phyloP scores from a whole-genome alignment of 1,140 invertebrate species.

The Idris sp. region DNA sequence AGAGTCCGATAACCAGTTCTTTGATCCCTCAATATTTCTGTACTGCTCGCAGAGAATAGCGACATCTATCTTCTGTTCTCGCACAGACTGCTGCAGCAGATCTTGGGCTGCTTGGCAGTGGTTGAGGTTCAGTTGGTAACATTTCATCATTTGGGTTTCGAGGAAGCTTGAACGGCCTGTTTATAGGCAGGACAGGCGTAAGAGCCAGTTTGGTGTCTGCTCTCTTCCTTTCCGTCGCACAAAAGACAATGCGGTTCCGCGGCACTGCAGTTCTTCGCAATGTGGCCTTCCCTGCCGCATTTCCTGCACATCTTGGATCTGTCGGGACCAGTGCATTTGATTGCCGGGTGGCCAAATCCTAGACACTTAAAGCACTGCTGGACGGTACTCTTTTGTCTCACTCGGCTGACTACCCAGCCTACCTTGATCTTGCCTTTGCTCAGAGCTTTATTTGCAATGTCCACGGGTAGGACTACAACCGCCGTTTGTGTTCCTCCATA shows the following conservation, averaged over 20 bases:
- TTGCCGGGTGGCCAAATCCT: not conserved
- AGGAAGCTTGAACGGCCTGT: not conserved
- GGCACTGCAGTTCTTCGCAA: not conserved
- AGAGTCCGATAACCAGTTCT: not conserved
- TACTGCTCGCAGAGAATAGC: too few species aligned
- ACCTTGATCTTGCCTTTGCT: not conserved
- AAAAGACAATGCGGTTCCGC: not conserved
- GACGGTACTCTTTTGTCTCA: not conserved
- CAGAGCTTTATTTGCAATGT: not conserved
- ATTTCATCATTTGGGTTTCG: not conserved
- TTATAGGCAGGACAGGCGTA: too few species aligned
- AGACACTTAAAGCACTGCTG: not conserved
- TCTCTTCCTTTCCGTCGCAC: not conserved
- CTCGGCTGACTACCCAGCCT: too few species aligned
- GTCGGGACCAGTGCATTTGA: not conserved
- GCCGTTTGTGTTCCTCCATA: too few species aligned
- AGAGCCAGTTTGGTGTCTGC: not conserved
- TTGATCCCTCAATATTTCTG: not conserved
- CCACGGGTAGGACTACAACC: not conserved
- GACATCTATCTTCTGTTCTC: too few species aligned
- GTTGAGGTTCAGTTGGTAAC: constrained; percentile 1
- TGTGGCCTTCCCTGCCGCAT: constrained; percentile 1
- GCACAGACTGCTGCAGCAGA: not conserved
- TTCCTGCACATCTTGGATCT: constrained; percentile 1
- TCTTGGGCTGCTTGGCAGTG: not conserved